phyloP scores from a whole-genome alignment of 2,797 vertebrate genomes.

The Hirundo rustica region DNA sequence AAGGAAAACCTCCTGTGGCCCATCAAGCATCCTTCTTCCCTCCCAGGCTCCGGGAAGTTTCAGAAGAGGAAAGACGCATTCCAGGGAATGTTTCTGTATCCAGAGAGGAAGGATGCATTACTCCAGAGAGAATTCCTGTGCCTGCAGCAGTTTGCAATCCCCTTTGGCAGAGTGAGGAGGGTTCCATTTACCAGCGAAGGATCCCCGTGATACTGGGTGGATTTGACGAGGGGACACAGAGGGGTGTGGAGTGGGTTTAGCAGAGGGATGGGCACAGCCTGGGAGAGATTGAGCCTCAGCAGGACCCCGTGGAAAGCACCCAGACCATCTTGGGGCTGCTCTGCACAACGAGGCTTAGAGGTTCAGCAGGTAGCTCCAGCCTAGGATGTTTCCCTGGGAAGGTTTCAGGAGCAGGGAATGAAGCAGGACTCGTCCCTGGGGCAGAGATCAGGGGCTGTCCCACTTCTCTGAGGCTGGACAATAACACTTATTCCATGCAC shows the following conservation, averaged over 20 bases:
- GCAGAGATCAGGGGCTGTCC: rapidly evolving
- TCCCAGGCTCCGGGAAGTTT: not conserved
- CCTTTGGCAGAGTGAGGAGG: not conserved
- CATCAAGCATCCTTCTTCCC: not conserved
- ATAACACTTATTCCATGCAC: not conserved
- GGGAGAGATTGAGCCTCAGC: not conserved
- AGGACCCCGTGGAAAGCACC: not conserved
- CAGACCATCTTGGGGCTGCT: not conserved
- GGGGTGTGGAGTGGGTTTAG: not conserved
- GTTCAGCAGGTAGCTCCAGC: not conserved
- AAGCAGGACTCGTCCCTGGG: too few species aligned
- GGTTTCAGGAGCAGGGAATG: not conserved
- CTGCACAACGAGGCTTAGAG: not conserved
- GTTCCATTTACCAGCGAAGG: not conserved
- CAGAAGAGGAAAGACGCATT: not conserved
- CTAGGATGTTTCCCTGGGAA: not conserved
- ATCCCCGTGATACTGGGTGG: not conserved
- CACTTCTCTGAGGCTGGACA: not conserved
- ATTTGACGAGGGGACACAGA: not conserved
- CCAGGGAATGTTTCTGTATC: not conserved
- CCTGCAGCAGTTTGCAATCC: not conserved
- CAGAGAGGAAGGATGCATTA: not conserved
- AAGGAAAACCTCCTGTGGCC: not conserved
- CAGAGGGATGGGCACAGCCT: not conserved
- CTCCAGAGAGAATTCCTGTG: not conserved